Evolutionary conservation across 2,113 vertebrate species (phyloP).

Genomic region (Sander lucioperca): DNA sequence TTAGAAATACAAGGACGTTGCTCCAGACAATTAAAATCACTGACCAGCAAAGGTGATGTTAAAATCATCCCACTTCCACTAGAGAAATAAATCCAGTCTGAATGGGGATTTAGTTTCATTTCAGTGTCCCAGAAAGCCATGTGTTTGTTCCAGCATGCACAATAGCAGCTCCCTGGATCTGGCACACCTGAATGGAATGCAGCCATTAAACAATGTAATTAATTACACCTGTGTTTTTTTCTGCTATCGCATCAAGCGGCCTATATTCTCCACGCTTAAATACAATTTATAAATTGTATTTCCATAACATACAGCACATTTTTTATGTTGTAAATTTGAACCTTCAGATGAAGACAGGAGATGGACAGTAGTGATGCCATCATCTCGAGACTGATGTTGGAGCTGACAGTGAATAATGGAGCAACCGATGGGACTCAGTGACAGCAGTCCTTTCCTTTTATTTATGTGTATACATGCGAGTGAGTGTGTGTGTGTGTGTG

Average conservation of each 20-base stretch:
- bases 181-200: too few species aligned
- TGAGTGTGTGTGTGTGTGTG: too few species aligned
- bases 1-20: too few species aligned
- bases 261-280: neutral
- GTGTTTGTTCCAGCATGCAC: too few species aligned
- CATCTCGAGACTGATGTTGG: neutral
- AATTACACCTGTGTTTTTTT: neutral
- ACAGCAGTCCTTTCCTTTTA: neutral
- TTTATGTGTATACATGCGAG: too few species aligned
- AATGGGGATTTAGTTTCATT: too few species aligned
- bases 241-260: neutral
- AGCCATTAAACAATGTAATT: neutral
- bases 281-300: neutral
- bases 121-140: too few species aligned
- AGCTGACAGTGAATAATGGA: conserved; percentile 9
- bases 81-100: too few species aligned
- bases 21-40: too few species aligned
- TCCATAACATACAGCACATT: neutral
- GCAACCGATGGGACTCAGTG: neutral
- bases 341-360: neutral
- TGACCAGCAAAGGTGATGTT: too few species aligned
- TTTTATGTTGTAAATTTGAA: neutral
- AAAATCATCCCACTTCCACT: too few species aligned
- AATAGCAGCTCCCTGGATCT: too few species aligned
- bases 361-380: neutral